These are phyloP conservation scores for Mimachlamys varia DNA, from an alignment of 2,888 invertebrate genomes.

Conservation along the genomic window DNA sequence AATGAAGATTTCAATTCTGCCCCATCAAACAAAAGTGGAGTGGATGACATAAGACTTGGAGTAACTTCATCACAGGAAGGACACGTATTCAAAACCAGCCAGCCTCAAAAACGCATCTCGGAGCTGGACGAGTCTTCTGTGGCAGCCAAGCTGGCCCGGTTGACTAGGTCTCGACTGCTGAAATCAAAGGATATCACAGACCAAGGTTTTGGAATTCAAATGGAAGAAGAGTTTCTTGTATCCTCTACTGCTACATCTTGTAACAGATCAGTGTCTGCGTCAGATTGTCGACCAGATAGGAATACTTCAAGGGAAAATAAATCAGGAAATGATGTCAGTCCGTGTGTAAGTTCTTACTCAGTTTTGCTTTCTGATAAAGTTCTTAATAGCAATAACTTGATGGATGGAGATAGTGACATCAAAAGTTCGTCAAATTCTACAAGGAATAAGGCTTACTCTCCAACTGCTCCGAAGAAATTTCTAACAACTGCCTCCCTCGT, in stretches of 20 bases:
- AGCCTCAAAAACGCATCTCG: background rate
- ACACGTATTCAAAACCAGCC: background rate
- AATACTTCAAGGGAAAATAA: background rate
- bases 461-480: slow-evolving; percentile 41
- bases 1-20: background rate
- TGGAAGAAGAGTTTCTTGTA: background rate
- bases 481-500: slow-evolving; percentile 42
- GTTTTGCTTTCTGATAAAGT: background rate
- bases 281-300: background rate
- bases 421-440: background rate
- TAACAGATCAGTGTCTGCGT: background rate
- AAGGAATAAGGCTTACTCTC: background rate
- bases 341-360: background rate
- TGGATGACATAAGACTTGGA: background rate
- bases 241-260: background rate
- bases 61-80: background rate
- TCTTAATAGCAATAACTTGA: background rate
- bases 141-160: background rate
- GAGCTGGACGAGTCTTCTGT: background rate
- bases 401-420: background rate
- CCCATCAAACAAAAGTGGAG: background rate
- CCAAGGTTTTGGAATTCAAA: background rate
- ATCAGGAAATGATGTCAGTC: background rate
- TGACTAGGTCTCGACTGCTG: background rate
- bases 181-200: background rate